These are phyloP conservation scores for Caenorhabditis wallacei DNA, from an alignment of 2,888 invertebrate species.

Conservation along the genomic window DNA sequence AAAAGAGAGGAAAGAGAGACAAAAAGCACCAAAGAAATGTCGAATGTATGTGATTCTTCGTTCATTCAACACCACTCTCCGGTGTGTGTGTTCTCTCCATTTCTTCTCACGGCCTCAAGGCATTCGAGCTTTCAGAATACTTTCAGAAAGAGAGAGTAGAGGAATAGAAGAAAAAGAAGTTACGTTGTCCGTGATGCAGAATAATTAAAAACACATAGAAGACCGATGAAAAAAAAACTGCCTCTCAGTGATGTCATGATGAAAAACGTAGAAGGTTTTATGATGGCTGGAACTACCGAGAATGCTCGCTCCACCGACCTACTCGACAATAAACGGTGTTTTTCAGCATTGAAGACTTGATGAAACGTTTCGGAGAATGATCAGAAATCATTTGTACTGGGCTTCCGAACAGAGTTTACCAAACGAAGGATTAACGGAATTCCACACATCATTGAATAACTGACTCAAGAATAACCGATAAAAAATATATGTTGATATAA, in stretches of 20 bases:
- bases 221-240: neutral
- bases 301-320: neutral
- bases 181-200: neutral
- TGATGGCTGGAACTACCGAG: constrained; percentile 9
- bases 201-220: constrained; percentile 11
- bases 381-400: constrained; percentile 1
- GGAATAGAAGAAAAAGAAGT: constrained; percentile 39
- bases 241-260: constrained; percentile 23
- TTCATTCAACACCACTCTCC: constrained; percentile 1
- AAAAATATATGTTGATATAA: neutral
- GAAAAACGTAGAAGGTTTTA: constrained; percentile 18
- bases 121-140: constrained; percentile 13
- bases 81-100: constrained; percentile 15
- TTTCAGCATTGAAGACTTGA: neutral
- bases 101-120: neutral
- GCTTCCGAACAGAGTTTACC: neutral
- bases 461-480: neutral
- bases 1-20: no score
- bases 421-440: neutral
- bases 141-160: constrained; percentile 6
- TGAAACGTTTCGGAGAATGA: neutral
- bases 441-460: neutral
- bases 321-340: constrained; percentile 1
- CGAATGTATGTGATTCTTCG: constrained; percentile 32
- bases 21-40: neutral